Evolutionary conservation across 2,888 invertebrate genomes (phyloP).

Genomic region (Andrena trimmerana): DNA sequence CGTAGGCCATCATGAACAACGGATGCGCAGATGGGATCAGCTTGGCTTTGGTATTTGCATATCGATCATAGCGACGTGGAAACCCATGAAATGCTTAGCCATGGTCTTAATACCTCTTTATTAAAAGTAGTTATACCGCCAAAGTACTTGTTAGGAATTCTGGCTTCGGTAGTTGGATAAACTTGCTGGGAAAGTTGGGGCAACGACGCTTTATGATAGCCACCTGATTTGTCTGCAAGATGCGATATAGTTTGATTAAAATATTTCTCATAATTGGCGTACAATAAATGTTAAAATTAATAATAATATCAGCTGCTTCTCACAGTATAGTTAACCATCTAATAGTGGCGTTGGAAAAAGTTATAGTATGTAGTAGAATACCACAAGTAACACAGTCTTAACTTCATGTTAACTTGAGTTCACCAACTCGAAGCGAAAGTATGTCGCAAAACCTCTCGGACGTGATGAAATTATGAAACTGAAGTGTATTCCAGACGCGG

Average conservation of each 20-base stretch:
- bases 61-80: slow-evolving; percentile 20
- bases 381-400: slow-evolving; percentile 20
- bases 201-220: background rate
- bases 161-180: slow-evolving; percentile 17
- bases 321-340: background rate
- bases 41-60: slow-evolving; percentile 47
- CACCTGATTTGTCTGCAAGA: background rate
- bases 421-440: slow-evolving; percentile 47
- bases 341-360: background rate
- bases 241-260: too few relatives aligned
- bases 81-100: slow-evolving; percentile 18
- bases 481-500: slow-evolving; percentile 62
- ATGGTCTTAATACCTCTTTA: slow-evolving; percentile 28
- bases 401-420: slow-evolving; percentile 25
- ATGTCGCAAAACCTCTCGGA: slow-evolving; percentile 54
- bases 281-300: background rate
- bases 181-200: background rate
- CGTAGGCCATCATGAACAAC: slow-evolving; percentile 30
- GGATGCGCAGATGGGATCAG: slow-evolving; percentile 27
- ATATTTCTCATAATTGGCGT: background rate
- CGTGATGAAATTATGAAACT: slow-evolving; percentile 70
- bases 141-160: too few relatives aligned
- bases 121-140: background rate
- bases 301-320: background rate
- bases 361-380: background rate